phyloP scores from a whole-genome alignment of 2,797 vertebrate genomes.

The Buceros bicornis region DNA sequence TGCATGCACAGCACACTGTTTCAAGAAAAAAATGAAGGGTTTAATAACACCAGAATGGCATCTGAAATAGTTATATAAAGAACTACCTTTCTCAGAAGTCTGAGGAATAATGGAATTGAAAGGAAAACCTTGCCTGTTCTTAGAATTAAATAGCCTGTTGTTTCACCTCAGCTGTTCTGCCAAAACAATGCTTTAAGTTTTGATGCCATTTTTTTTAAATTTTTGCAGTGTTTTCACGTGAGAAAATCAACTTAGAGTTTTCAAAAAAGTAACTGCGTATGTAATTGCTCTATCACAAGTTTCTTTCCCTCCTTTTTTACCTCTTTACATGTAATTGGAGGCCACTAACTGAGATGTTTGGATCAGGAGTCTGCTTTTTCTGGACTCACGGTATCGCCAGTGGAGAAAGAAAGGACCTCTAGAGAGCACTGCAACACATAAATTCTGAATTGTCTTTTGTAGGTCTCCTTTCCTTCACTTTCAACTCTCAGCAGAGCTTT shows the following conservation, averaged over 20 bases:
- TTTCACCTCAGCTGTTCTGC: neutral
- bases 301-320: neutral
- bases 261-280: accelerated
- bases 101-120: neutral
- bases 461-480: neutral
- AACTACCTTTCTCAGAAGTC: neutral
- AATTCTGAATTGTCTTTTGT: neutral
- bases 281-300: neutral
- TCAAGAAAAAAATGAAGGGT: neutral
- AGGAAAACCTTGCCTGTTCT: neutral
- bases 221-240: neutral
- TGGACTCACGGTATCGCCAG: neutral
- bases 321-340: neutral
- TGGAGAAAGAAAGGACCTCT: constrained; percentile 2
- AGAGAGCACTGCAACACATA: constrained; percentile 46
- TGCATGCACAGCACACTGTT: neutral
- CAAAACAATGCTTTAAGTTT: neutral
- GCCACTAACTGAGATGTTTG: neutral
- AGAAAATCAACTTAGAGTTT: neutral
- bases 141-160: neutral
- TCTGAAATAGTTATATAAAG: neutral
- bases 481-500: neutral
- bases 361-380: neutral
- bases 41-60: neutral
- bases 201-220: neutral